A percentile compares a stretch with the other conserved stretches of the same genome.
phyloP scores from a whole-genome alignment of 2,113 vertebrate genomes.

The Motacilla alba region DNA sequence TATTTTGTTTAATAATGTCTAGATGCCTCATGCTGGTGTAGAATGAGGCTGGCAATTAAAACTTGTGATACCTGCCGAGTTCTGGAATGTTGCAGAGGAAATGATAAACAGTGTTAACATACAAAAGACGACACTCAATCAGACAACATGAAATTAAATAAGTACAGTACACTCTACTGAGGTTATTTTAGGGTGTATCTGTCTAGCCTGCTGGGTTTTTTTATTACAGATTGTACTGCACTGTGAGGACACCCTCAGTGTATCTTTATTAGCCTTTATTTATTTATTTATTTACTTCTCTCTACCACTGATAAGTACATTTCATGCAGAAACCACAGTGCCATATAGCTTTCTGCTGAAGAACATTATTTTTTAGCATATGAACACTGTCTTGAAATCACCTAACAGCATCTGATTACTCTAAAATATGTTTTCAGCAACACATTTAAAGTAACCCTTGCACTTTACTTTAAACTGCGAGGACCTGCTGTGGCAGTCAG shows the following conservation, averaged over 20 bases:
- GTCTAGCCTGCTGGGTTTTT: slow-evolving; percentile 40
- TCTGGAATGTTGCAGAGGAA: slow-evolving; percentile 19
- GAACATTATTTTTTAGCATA: background rate
- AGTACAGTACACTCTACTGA: background rate
- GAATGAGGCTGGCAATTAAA: slow-evolving; percentile 46
- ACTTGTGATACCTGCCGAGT: slow-evolving; percentile 36
- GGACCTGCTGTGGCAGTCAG: background rate
- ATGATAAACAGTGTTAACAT: background rate
- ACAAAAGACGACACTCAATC: slow-evolving; percentile 7
- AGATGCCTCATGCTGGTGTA: background rate
- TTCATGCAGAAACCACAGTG: background rate
- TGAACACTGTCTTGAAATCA: background rate
- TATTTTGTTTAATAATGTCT: slow-evolving; percentile 37
- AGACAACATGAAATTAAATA: slow-evolving; percentile 26
- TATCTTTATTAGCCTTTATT: slow-evolving; percentile 16
- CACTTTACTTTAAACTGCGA: background rate
- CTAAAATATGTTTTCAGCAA: background rate
- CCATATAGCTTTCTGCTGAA: background rate
- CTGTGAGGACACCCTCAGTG: slow-evolving; percentile 40
- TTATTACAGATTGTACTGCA: slow-evolving; percentile 22
- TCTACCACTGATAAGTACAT: background rate
- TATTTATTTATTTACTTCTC: slow-evolving; percentile 28
- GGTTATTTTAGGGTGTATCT: slow-evolving; percentile 17
- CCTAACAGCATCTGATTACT: background rate
- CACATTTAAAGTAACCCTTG: background rate